Conservation (phyloP, 35 echinoderm and acorn worm genomes). For the Ophiothrix spiculata region DNA sequence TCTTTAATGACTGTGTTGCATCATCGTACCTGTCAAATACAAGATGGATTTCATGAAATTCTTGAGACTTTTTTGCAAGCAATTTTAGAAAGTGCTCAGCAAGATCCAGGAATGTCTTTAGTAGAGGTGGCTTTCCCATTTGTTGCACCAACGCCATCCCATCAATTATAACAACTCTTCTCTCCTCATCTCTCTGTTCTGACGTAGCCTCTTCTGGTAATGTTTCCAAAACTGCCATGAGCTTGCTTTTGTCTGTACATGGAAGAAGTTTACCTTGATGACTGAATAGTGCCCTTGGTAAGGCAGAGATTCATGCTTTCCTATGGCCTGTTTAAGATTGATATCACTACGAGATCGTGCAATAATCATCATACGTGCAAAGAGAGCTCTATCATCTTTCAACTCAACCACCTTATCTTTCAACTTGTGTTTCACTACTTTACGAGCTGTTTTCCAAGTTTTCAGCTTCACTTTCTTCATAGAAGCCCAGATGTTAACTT, state of each 20-base stretch:
- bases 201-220: no score
- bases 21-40: conserved; percentile 46
- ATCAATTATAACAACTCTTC: conserved; percentile 7
- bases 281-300: conserved; percentile 28
- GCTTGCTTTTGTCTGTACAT: conserved; percentile 39
- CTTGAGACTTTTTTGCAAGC: not conserved
- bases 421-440: conserved; percentile 26
- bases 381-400: conserved; percentile 27
- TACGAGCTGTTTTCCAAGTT: conserved; percentile 9
- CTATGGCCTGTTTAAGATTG: conserved; percentile 29
- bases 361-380: conserved; percentile 42
- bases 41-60: conserved; percentile 25
- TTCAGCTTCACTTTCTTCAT: conserved; percentile 23
- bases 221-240: conserved; percentile 31
- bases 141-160: conserved; percentile 28
- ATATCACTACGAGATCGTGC: conserved; percentile 37
- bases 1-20: not conserved
- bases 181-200: no score
- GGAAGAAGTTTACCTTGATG: conserved; percentile 20
- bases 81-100: not conserved
- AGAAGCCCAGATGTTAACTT: conserved; percentile 7
- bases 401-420: conserved; percentile 25
- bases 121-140: not conserved
- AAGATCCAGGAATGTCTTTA: conserved; percentile 20
- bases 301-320: conserved; percentile 27